Evolutionary conservation across 2,113 vertebrate species (phyloP).

Genomic region (Engystomops pustulosus): DNA sequence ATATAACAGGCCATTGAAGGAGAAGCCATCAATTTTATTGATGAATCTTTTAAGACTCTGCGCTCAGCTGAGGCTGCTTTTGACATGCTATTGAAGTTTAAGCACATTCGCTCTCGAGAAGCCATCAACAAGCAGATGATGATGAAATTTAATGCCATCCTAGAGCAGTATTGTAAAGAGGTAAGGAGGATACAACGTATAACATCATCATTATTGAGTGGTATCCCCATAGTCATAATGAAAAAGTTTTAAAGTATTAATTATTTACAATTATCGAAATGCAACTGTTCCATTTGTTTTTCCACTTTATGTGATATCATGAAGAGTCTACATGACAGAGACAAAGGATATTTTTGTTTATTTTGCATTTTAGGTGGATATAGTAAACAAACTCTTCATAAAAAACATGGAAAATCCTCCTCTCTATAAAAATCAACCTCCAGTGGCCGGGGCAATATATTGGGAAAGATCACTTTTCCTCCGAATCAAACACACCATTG

Average conservation of each 20-base stretch:
- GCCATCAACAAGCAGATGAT: conserved; percentile 85
- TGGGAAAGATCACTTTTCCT: conserved; percentile 84
- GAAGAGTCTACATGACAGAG: no score
- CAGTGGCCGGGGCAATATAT: conserved; percentile 84
- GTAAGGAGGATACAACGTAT: no score
- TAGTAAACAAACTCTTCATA: conserved; percentile 77
- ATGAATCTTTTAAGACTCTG: conserved; percentile 87
- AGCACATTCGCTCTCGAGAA: conserved; percentile 80
- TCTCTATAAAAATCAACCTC: conserved; percentile 81
- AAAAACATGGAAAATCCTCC: conserved; percentile 78
- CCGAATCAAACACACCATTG: conserved; percentile 79
- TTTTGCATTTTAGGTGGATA: conserved; percentile 77
- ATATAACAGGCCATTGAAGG: conserved; percentile 82
- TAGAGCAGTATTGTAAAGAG: conserved; percentile 90
- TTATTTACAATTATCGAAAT: no score
- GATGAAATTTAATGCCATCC: conserved; percentile 85
- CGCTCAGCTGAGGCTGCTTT: conserved; percentile 89
- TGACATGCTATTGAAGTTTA: conserved; percentile 89
- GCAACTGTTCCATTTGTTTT: no score
- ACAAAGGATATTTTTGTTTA: no score
- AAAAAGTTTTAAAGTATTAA: background rate
- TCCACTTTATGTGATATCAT: no score
- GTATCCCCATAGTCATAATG: background rate
- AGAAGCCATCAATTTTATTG: conserved; percentile 85
- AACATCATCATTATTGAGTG: background rate